phyloP scores from a whole-genome alignment of 1,140 invertebrate genomes.

The Drosophila kanapiae region DNA sequence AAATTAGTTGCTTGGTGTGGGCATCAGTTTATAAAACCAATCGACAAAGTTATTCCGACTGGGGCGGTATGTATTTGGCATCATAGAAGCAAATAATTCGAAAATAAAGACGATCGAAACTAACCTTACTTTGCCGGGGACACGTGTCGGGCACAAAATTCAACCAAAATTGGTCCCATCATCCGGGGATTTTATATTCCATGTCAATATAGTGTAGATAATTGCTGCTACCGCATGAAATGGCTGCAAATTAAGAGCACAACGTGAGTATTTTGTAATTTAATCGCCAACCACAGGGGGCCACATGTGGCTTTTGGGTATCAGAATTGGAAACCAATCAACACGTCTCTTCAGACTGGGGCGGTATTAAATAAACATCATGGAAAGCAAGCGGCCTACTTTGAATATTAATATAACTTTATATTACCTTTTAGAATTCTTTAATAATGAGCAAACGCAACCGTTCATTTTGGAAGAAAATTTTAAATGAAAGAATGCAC shows the following conservation, averaged over 20 bases:
- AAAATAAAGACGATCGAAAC: constrained; percentile 23
- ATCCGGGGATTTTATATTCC: neutral
- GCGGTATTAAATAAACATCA: constrained; percentile 86
- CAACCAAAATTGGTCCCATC: neutral
- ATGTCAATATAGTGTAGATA: neutral
- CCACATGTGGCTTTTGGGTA: constrained; percentile 19
- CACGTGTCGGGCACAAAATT: constrained; percentile 24
- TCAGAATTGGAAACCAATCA: constrained; percentile 73
- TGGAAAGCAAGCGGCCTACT: constrained; percentile 88
- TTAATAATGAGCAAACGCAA: neutral
- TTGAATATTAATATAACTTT: neutral
- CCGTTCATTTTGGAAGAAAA: constrained; percentile 15
- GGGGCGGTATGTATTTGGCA: constrained; percentile 60
- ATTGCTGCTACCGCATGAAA: neutral
- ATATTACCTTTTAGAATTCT: constrained; percentile 8
- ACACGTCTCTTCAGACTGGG: constrained; percentile 78
- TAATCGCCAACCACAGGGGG: neutral
- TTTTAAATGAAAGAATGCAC: constrained; percentile 28
- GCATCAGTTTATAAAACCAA: constrained; percentile 27
- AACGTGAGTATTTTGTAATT: constrained; percentile 8
- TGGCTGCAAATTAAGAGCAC: constrained; percentile 24
- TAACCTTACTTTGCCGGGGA: constrained; percentile 47
- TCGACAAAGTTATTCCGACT: constrained; percentile 56
- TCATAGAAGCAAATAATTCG: constrained; percentile 30
- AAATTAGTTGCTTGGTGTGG: neutral